These are phyloP conservation scores for Micronisus gabar DNA, from an alignment of 2,113 vertebrate genomes.

Conservation along the genomic window DNA sequence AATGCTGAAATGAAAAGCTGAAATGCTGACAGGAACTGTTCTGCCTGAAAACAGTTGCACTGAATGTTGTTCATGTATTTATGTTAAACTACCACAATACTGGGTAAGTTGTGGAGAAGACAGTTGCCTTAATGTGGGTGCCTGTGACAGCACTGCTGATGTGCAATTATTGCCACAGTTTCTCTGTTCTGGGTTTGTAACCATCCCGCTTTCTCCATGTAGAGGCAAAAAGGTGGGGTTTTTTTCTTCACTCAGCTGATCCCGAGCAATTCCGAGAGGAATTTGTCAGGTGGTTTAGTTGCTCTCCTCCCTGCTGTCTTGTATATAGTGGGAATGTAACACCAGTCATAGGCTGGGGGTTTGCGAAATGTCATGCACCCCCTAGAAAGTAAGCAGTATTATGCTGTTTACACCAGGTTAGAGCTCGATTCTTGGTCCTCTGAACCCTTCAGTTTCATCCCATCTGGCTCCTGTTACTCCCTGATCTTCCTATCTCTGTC, in stretches of 20 bases:
- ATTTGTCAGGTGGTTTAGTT: not conserved
- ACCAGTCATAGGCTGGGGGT: not conserved
- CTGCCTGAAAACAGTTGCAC: not conserved
- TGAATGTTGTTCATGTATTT: not conserved
- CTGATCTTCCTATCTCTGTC: not conserved
- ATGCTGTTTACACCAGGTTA: not conserved
- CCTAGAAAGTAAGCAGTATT: not conserved
- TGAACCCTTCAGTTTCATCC: not conserved
- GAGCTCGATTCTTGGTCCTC: not conserved
- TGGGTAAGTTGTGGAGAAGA: not conserved
- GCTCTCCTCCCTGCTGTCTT: not conserved
- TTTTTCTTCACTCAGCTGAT: not conserved
- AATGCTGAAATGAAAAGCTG: not conserved
- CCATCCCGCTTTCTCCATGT: not conserved
- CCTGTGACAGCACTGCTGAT: not conserved
- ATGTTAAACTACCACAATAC: fast-evolving
- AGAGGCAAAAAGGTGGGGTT: not conserved
- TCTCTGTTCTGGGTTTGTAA: not conserved
- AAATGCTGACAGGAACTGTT: not conserved
- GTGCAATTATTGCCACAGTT: not conserved
- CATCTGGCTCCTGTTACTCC: not conserved
- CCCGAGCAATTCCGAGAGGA: not conserved
- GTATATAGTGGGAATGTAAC: not conserved
- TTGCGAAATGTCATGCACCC: not conserved
- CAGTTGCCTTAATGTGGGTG: not conserved